A percentile compares a stretch with the other conserved stretches of the same genome.
Evolutionary conservation across 2,888 invertebrate species (phyloP).

Genomic region (Emmelina monodactyla): DNA sequence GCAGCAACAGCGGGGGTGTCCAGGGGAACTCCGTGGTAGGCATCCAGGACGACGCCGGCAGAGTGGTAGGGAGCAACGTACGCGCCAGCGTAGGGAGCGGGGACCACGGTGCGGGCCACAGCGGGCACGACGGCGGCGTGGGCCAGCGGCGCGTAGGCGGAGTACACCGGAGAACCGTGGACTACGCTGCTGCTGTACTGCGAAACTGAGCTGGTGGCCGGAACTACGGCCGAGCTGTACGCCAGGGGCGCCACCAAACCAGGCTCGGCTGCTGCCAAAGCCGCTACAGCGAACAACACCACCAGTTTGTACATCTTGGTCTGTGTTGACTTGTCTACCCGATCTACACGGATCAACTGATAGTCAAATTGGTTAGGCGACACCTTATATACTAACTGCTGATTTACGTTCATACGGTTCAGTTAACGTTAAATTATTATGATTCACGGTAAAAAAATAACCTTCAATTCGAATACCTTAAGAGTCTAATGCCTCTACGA

Average conservation of each 20-base stretch:
- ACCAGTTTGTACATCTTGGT: constrained; percentile 63
- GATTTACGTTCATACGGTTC: not conserved
- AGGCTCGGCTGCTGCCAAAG: constrained; percentile 65
- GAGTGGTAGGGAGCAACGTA: constrained; percentile 42
- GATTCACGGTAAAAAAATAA: not conserved
- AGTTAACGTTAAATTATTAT: not conserved
- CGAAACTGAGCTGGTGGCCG: constrained; percentile 26
- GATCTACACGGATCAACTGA: constrained; percentile 46
- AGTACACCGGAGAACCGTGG: constrained; percentile 29
- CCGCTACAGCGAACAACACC: constrained; percentile 69
- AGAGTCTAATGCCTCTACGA: not conserved
- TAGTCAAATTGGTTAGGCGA: constrained; percentile 23
- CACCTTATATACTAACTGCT: no score
- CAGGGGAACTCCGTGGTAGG: constrained; percentile 50
- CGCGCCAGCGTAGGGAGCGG: constrained; percentile 19
- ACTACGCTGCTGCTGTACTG: constrained; percentile 30
- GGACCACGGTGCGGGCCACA: constrained; percentile 15
- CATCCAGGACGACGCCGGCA: constrained; percentile 50
- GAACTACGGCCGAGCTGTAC: constrained; percentile 29
- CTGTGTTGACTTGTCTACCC: constrained; percentile 44
- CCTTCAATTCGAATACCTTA: constrained; percentile 1
- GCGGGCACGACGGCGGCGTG: constrained; percentile 17
- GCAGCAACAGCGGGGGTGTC: constrained; percentile 59
- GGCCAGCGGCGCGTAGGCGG: constrained; percentile 15
- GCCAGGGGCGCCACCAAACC: constrained; percentile 30